Conservation (phyloP, 2,888 invertebrate genomes). For the Saturnia pavonia region DNA sequence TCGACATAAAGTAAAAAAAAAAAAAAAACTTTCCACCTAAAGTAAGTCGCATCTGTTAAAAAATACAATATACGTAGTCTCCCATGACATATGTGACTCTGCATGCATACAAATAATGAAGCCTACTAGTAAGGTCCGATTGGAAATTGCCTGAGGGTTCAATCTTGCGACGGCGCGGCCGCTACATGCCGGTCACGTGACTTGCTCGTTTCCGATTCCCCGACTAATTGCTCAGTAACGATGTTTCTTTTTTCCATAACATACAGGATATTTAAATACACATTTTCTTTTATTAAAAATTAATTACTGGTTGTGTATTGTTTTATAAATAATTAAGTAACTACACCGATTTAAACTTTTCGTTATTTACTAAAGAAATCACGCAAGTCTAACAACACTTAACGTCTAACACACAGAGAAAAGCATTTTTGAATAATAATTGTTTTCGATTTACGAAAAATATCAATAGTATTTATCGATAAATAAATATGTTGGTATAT, state of each 20-base stretch:
- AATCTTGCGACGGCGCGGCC: constrained; percentile 26
- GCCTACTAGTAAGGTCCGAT: constrained; percentile 43
- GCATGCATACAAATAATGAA: constrained; percentile 29
- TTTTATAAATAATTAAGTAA: background rate
- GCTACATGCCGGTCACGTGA: constrained; percentile 34
- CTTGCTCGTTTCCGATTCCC: constrained; percentile 29
- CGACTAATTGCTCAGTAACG: background rate
- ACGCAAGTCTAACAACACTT: background rate
- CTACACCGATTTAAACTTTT: background rate
- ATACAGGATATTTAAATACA: background rate
- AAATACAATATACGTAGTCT: background rate
- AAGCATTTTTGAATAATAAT: no score
- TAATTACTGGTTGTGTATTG: background rate
- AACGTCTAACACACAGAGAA: no score
- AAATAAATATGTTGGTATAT: no score
- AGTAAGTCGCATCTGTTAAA: background rate
- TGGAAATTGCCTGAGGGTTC: constrained; percentile 35
- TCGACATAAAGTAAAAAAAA: no score
- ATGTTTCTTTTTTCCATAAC: background rate
- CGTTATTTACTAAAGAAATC: background rate
- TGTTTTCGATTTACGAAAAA: no score
- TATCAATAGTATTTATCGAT: no score
- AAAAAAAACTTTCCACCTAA: no score
- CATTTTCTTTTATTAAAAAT: background rate
- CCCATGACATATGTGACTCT: background rate